Conservation (phyloP, 2,888 invertebrate genomes). For the Amphiduros pacificus region DNA sequence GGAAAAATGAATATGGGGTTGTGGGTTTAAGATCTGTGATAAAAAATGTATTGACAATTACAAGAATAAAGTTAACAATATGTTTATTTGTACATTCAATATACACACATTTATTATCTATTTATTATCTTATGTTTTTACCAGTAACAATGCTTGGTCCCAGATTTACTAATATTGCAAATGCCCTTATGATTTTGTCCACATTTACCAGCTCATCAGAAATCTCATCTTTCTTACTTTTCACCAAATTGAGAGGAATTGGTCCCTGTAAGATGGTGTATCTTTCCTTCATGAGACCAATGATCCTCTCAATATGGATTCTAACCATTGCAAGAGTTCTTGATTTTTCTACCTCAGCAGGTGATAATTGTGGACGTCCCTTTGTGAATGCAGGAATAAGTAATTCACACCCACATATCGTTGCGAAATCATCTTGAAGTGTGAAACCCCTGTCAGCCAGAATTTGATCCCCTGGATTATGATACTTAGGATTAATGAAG, state of each 20-base stretch:
- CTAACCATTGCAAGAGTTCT: constrained; percentile 23
- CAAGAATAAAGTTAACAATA: too few species aligned
- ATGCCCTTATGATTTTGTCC: not conserved
- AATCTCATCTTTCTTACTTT: constrained; percentile 7
- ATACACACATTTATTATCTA: too few species aligned
- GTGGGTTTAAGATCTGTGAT: too few species aligned
- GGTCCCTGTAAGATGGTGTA: constrained; percentile 28
- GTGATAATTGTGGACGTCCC: constrained; percentile 28
- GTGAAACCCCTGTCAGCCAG: constrained; percentile 32
- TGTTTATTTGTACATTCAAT: too few species aligned
- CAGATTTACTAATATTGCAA: not conserved
- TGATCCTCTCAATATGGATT: constrained; percentile 32
- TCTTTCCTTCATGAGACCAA: constrained; percentile 31
- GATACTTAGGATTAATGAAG: constrained; percentile 22
- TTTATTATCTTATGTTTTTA: too few species aligned
- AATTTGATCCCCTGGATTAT: constrained; percentile 30
- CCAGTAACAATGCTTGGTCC: not conserved
- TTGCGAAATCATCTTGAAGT: constrained; percentile 30
- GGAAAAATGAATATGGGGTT: too few species aligned
- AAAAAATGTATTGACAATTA: too few species aligned
- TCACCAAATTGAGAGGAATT: constrained; percentile 20
- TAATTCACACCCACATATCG: constrained; percentile 24
- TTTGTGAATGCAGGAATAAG: constrained; percentile 27
- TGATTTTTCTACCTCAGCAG: constrained; percentile 28
- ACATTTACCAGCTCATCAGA: not conserved